These are phyloP conservation scores for Larimichthys crocea DNA, from an alignment of 2,113 vertebrate species.

Conservation along the genomic window DNA sequence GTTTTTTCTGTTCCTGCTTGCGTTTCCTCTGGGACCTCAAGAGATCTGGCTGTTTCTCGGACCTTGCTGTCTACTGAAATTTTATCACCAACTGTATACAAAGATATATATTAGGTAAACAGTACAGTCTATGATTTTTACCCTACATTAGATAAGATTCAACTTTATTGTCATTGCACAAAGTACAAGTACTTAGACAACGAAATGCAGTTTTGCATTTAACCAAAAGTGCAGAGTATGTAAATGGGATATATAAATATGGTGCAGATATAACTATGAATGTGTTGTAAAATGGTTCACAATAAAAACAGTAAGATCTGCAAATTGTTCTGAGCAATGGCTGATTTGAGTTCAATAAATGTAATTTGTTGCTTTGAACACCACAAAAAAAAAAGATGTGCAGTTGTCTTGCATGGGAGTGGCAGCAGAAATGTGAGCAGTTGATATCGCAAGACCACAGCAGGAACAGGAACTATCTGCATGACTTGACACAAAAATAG, in stretches of 20 bases:
- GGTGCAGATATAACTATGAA: too few relatives aligned
- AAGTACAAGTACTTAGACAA: too few relatives aligned
- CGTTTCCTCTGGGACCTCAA: too few relatives aligned
- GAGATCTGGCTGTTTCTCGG: too few relatives aligned
- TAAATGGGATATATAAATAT: too few relatives aligned
- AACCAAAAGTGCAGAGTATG: too few relatives aligned
- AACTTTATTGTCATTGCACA: too few relatives aligned
- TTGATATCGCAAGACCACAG: not conserved
- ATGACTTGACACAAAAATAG: not conserved
- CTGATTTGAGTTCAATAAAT: not conserved
- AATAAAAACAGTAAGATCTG: not conserved
- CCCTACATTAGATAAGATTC: not conserved
- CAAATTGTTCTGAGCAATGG: not conserved
- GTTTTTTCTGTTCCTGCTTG: too few relatives aligned
- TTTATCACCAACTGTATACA: not conserved
- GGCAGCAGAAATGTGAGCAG: not conserved
- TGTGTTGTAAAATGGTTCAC: too few relatives aligned
- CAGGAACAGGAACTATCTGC: conserved; percentile 15
- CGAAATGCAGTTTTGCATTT: too few relatives aligned
- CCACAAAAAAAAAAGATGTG: not conserved
- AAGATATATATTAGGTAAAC: not conserved
- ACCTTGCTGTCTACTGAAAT: not conserved
- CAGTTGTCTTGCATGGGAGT: not conserved
- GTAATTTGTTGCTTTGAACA: not conserved
- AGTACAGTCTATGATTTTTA: not conserved